Base-by-base conservation (phyloP, 2,797 vertebrate species). In the Pempheris klunzingeri region DNA sequence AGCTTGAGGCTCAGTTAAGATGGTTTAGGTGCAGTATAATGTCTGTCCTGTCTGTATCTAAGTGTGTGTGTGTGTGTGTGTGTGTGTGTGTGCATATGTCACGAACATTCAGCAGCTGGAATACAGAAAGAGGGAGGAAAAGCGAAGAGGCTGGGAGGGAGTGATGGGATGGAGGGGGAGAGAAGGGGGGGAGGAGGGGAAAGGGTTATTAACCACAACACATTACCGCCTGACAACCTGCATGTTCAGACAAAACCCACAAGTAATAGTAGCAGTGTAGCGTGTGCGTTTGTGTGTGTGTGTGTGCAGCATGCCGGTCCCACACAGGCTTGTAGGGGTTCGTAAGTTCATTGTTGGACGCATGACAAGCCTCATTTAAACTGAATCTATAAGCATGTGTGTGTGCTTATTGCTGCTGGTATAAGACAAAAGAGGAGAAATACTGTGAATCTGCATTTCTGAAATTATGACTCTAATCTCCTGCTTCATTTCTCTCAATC, bases 141-240 rank as follows among this genome's bases (percentile, higher is more conserved):
- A 39, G 11, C 30, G 58, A 47, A 30, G 28, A 43, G 41, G 43
- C 34, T 53, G 47, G 43, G 38, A 60, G 39, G 70, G 60, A 66
- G 41, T 53, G 73, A 85, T 61, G 71, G 57, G 64, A 61, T 38
- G 28, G 36, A 59, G 52, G n/a, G 17, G 76, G 64, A 63, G 71
- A 55, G 26, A 47, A 47, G 17, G 68, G 60, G n/a, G 67, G 50
- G 70, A 66, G 61, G 82, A 76, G 34, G 83, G 85, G 82, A 83
- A 88, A 86, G 65, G 67, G 76, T 86, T 90, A 92, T 90, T 87
- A 92, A 89, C 86, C 81, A 81, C 84, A 90, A 73, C 80, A 83
- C 71, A 81, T 86, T 79, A 81, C 80, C 17, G 7, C 83, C 80
- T 87, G 88, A 88, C 89, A 91, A 86, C 82, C 74, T 83, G 77